Conservation (phyloP, 2,888 invertebrate species). For the Apotomis capreana region DNA sequence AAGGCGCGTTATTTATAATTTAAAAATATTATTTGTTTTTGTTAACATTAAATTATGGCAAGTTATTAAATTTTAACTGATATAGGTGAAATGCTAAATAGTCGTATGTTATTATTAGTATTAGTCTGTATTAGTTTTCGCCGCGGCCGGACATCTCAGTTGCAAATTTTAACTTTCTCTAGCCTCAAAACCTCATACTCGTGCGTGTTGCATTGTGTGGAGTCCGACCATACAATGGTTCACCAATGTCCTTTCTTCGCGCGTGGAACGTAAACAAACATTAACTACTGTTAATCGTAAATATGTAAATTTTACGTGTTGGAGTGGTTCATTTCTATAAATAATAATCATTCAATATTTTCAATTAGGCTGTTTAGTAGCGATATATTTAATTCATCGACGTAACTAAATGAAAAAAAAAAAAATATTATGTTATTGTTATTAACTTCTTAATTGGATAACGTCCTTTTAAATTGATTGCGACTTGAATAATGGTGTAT, state of each 20-base stretch:
- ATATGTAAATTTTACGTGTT: slow-evolving; percentile 32
- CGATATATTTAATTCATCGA: too few relatives aligned
- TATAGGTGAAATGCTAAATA: not conserved
- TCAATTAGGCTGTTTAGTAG: too few relatives aligned
- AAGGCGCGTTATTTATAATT: not conserved
- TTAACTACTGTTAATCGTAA: slow-evolving; percentile 19
- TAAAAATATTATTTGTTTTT: not conserved
- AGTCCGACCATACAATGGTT: slow-evolving; percentile 56
- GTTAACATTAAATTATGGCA: not conserved
- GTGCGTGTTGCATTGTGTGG: slow-evolving; percentile 72
- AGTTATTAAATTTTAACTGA: not conserved
- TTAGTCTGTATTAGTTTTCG: slow-evolving; percentile 38
- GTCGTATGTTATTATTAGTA: slow-evolving; percentile 12
- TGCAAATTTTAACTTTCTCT: slow-evolving; percentile 80
- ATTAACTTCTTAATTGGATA: too few relatives aligned
- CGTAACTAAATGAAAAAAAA: too few relatives aligned
- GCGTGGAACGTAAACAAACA: slow-evolving; percentile 42
- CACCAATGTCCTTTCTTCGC: slow-evolving; percentile 40
- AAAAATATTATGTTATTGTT: too few relatives aligned
- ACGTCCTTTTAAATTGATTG: too few relatives aligned
- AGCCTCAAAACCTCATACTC: slow-evolving; percentile 80
- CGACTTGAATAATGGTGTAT: too few relatives aligned
- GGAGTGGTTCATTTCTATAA: too few relatives aligned
- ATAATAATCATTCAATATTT: too few relatives aligned
- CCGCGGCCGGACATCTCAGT: slow-evolving; percentile 64